Conservation (phyloP, 2,797 vertebrate genomes). For the Eutrigla gurnardus region DNA sequence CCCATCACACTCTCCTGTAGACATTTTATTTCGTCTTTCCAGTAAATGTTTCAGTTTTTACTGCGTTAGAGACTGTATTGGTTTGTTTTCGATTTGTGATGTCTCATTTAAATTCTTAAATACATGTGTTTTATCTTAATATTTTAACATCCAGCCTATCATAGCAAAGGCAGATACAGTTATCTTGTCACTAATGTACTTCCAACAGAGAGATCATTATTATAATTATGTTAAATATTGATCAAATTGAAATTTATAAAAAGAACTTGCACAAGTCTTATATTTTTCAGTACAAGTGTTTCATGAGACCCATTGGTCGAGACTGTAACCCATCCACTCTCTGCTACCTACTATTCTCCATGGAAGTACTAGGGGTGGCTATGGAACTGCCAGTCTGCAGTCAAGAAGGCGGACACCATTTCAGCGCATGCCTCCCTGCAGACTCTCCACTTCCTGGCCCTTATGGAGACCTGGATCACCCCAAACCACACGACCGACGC, state of each 20-base stretch:
- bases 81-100: slow-evolving; percentile 44
- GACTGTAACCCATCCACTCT: too few species aligned
- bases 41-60: slow-evolving; percentile 35
- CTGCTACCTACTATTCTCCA: too few species aligned
- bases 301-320: too few species aligned
- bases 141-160: slow-evolving; percentile 33
- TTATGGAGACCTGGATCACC: too few species aligned
- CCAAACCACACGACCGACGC: too few species aligned
- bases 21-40: slow-evolving; percentile 49
- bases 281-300: neutral
- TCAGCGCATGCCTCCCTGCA: too few species aligned
- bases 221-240: neutral
- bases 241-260: neutral
- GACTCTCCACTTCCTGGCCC: too few species aligned
- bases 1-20: slow-evolving; percentile 33
- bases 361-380: too few species aligned
- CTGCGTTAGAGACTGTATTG: slow-evolving; percentile 8
- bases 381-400: too few species aligned
- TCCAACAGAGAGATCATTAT: neutral
- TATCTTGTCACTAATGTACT: neutral
- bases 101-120: slow-evolving; percentile 42
- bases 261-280: neutral
- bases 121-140: slow-evolving; percentile 15
- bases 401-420: too few species aligned
- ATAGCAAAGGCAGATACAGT: slow-evolving; percentile 1